Percentiles rank a stretch among this genome's conserved stretches.
phyloP scores from a whole-genome alignment of 2,113 vertebrate genomes.

The Paratilapia polleni region DNA sequence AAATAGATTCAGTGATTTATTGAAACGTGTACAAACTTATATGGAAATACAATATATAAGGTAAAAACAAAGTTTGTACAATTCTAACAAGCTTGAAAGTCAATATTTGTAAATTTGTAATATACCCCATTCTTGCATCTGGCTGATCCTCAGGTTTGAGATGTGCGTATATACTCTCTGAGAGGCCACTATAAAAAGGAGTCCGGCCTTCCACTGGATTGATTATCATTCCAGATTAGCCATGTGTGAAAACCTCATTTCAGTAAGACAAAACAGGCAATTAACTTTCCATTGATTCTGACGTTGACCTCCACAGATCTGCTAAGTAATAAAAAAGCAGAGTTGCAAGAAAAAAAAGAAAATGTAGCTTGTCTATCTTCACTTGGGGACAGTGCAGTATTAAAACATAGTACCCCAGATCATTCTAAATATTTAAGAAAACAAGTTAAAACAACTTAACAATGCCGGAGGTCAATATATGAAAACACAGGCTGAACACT shows the following conservation, averaged over 20 bases:
- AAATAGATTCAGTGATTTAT: not conserved
- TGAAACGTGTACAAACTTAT: not conserved
- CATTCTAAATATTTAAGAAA: not conserved
- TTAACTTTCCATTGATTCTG: conserved; percentile 42
- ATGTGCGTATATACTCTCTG: not conserved
- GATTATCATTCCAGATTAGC: conserved; percentile 19
- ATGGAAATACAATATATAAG: no score
- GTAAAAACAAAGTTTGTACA: no score
- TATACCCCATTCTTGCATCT: not conserved
- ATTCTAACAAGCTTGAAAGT: no score
- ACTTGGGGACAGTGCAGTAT: not conserved
- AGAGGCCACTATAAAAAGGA: not conserved
- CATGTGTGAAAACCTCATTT: conserved; percentile 18
- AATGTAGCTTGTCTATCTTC: not conserved
- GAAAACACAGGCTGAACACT: not conserved
- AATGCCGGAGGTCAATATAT: no score
- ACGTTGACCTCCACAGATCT: conserved; percentile 1
- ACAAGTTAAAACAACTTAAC: not conserved
- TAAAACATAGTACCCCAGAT: not conserved
- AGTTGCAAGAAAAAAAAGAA: not conserved
- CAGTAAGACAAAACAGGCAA: conserved; percentile 7
- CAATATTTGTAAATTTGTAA: no score
- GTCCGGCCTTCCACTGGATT: not conserved
- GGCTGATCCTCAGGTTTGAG: not conserved
- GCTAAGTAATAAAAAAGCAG: conserved; percentile 34